These are phyloP conservation scores for Ardeotis arabs DNA, from an alignment of 2,113 vertebrate species.

Conservation along the genomic window DNA sequence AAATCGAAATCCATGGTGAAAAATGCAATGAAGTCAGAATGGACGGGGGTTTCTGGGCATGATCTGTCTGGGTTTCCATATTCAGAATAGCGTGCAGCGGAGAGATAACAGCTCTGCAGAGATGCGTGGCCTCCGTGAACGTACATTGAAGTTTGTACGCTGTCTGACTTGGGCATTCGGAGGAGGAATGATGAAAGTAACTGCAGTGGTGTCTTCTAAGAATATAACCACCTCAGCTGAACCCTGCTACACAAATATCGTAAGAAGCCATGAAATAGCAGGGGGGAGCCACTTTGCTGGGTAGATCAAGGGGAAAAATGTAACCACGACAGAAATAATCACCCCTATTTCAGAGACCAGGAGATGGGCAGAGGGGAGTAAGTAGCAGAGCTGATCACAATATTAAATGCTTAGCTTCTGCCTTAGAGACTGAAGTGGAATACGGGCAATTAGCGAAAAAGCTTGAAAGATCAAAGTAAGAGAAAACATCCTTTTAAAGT, in stretches of 20 bases:
- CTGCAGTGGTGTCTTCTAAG: background rate
- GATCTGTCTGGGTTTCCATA: background rate
- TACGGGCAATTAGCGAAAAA: background rate
- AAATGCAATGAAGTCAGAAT: background rate
- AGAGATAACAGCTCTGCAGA: background rate
- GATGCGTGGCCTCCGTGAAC: background rate
- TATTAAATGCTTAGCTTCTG: background rate
- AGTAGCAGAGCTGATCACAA: background rate
- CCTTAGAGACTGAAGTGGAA: background rate
- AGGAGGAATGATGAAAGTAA: background rate
- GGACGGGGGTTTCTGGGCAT: background rate
- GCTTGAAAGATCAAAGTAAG: background rate
- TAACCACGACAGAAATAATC: background rate
- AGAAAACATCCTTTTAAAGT: background rate
- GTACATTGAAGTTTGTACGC: accelerated
- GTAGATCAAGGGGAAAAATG: background rate
- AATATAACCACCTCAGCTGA: background rate
- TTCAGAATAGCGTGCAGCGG: background rate
- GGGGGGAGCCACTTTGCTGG: background rate
- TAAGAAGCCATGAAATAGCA: background rate
- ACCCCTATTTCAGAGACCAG: background rate
- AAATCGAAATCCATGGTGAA: background rate
- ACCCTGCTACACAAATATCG: background rate
- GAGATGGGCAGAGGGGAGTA: background rate
- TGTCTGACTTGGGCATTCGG: background rate